A percentile compares a stretch with the other conserved stretches of the same genome.
phyloP scores from a whole-genome alignment of 2,797 vertebrate species.

The Myiotriccus ornatus region DNA sequence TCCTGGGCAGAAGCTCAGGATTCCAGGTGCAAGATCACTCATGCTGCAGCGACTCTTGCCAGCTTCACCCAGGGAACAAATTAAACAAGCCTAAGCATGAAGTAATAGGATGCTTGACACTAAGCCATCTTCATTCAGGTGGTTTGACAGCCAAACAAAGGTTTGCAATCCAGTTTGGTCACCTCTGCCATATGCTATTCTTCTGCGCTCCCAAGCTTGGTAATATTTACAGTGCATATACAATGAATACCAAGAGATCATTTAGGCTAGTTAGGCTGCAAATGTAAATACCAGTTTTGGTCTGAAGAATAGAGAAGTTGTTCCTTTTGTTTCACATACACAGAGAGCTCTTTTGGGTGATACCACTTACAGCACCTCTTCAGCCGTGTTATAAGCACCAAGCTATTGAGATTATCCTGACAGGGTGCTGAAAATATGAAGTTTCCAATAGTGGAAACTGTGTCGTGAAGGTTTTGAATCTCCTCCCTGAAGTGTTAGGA shows the following conservation, averaged over 20 bases:
- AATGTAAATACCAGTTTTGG: neutral
- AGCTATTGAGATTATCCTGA: neutral
- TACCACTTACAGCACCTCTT: neutral
- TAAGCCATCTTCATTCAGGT: neutral
- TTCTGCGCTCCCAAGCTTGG: neutral
- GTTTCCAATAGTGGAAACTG: neutral
- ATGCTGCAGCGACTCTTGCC: neutral
- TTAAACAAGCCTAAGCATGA: neutral
- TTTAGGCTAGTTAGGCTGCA: neutral
- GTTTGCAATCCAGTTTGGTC: neutral
- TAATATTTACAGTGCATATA: neutral
- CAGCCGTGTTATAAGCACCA: neutral
- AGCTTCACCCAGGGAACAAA: neutral
- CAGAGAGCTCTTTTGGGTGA: neutral
- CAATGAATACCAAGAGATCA: neutral
- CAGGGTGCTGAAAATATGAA: neutral
- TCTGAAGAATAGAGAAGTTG: neutral
- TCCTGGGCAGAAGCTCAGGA: neutral
- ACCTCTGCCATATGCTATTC: neutral
- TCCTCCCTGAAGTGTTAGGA: neutral
- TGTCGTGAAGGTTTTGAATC: neutral
- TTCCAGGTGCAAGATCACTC: neutral
- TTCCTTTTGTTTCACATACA: neutral
- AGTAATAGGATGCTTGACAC: neutral
- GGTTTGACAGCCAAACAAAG: neutral